phyloP scores from a whole-genome alignment of 2,797 vertebrate genomes.

The Siniperca obscura region DNA sequence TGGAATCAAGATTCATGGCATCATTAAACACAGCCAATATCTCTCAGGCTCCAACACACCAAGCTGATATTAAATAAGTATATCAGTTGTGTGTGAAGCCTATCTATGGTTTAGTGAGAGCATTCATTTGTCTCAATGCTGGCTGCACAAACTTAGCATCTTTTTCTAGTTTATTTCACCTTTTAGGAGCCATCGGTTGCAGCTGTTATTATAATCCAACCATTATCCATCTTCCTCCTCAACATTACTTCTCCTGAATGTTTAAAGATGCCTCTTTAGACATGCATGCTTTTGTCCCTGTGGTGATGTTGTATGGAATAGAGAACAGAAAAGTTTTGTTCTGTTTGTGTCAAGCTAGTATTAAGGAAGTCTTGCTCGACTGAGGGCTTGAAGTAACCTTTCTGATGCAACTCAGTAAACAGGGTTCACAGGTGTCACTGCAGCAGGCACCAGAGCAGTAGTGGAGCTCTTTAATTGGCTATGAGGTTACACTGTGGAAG shows the following conservation, averaged over 20 bases:
- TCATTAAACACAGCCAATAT: conserved; percentile 77
- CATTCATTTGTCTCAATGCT: conserved; percentile 67
- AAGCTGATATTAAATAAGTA: conserved; percentile 78
- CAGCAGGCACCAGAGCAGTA: conserved; percentile 51
- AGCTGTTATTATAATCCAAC: conserved; percentile 67
- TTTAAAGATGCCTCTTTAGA: conserved; percentile 59
- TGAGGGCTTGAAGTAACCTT: conserved; percentile 57
- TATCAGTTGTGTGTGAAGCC: conserved; percentile 69
- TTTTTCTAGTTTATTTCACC: conserved; percentile 51
- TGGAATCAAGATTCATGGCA: conserved; percentile 76
- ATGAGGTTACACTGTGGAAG: conserved; percentile 47
- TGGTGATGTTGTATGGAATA: conserved; percentile 21
- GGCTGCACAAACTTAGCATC: conserved; percentile 51
- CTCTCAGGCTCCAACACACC: conserved; percentile 61
- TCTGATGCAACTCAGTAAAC: conserved; percentile 69
- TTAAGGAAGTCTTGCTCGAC: conserved; percentile 53
- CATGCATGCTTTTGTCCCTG: conserved; percentile 39
- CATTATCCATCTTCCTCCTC: conserved; percentile 66
- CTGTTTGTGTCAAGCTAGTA: conserved; percentile 51
- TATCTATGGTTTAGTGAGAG: conserved; percentile 56
- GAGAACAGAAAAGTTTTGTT: conserved; percentile 48
- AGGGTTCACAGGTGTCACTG: conserved; percentile 73
- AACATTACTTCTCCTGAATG: conserved; percentile 37
- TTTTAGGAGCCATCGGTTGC: conserved; percentile 45
- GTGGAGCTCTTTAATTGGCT: conserved; percentile 77